Conservation (phyloP, 2,888 invertebrate genomes). For the Cephus pygmeus region DNA sequence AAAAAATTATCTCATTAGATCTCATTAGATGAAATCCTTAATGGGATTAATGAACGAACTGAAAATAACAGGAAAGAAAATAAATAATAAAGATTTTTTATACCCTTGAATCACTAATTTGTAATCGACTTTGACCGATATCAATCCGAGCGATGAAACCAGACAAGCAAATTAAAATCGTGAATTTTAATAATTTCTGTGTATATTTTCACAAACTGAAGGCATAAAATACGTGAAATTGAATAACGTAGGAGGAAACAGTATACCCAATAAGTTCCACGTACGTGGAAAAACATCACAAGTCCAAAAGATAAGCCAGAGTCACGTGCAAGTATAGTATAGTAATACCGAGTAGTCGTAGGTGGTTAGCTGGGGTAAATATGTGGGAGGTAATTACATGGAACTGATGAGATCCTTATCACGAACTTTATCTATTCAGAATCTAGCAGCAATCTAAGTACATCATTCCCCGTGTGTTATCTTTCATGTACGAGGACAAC, state of each 20-base stretch:
- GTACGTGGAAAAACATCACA: neutral
- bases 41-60: neutral
- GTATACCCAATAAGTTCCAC: neutral
- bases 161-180: neutral
- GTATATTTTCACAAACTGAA: neutral
- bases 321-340: neutral
- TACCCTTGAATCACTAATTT: neutral
- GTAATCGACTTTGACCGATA: neutral
- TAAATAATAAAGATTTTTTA: neutral
- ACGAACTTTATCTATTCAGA: conserved; percentile 47
- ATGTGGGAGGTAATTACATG: conserved; percentile 55
- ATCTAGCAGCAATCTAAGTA: conserved; percentile 48
- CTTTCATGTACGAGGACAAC: neutral
- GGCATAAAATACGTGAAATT: neutral
- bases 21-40: neutral
- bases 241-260: neutral
- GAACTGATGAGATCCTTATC: conserved; percentile 58
- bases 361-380: conserved; percentile 3
- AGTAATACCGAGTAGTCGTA: neutral
- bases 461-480: conserved; percentile 10
- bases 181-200: too few relatives aligned
- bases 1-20: neutral
- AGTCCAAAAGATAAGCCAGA: neutral
- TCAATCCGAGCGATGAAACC: neutral
- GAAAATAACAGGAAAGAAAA: neutral